These are phyloP conservation scores for Thalassarche chlororhynchos DNA, from an alignment of 2,113 vertebrate genomes.

Conservation along the genomic window DNA sequence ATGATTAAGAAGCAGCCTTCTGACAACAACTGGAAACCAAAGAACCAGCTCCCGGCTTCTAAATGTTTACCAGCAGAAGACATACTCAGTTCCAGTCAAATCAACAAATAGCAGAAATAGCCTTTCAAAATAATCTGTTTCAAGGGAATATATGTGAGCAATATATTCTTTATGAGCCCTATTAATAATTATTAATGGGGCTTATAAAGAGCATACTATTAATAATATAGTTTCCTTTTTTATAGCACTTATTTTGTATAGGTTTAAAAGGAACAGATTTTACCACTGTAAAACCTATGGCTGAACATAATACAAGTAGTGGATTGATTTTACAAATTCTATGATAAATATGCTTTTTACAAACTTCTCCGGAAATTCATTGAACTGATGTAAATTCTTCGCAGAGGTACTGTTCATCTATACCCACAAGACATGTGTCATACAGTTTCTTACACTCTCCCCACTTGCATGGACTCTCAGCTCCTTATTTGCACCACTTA, in stretches of 20 bases:
- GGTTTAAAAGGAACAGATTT: neutral
- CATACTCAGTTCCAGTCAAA: neutral
- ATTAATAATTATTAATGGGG: neutral
- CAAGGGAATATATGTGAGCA: neutral
- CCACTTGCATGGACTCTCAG: neutral
- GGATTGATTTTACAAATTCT: neutral
- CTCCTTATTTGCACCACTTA: conserved; percentile 70
- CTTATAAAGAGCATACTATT: neutral
- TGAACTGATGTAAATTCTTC: neutral
- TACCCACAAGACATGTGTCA: neutral
- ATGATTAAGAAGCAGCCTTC: neutral
- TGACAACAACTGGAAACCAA: neutral
- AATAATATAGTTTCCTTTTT: neutral
- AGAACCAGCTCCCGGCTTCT: neutral
- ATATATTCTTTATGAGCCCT: neutral
- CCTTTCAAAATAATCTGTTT: neutral
- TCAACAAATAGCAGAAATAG: neutral
- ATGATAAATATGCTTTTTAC: neutral
- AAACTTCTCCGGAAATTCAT: neutral
- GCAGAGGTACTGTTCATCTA: neutral
- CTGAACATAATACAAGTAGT: neutral
- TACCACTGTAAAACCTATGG: neutral
- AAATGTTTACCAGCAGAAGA: neutral
- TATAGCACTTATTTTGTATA: neutral
- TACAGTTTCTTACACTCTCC: neutral